phyloP scores from a whole-genome alignment of 2,888 invertebrate species.

The Xanthostigma xanthostigma region DNA sequence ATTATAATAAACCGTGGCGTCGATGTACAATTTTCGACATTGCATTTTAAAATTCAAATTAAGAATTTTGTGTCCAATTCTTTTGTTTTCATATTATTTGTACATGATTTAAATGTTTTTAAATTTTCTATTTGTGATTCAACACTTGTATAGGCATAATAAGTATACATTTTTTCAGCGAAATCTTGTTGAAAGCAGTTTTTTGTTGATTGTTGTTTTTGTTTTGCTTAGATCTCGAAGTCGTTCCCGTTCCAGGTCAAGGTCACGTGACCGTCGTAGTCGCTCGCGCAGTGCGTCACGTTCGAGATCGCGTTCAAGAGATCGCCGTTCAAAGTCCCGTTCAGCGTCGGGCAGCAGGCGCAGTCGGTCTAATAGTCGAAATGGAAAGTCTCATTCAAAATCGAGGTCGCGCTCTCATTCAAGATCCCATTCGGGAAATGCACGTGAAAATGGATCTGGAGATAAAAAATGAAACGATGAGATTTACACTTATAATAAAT shows the following conservation, averaged over 20 bases:
- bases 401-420: conserved; percentile 20
- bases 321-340: conserved; percentile 19
- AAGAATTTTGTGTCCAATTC: conserved; percentile 3
- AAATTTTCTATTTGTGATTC: no score
- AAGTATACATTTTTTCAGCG: conserved; percentile 8
- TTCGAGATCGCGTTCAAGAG: conserved; percentile 22
- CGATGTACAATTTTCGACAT: conserved; percentile 9
- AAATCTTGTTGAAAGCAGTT: conserved; percentile 9
- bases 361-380: conserved; percentile 22
- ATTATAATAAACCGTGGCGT: conserved; percentile 5
- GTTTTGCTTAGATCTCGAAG: conserved; percentile 22
- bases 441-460: background rate
- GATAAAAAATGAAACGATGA: background rate
- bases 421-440: conserved; percentile 12
- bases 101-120: background rate
- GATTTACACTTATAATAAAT: background rate
- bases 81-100: conserved; percentile 1
- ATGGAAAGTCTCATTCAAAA: conserved; percentile 1
- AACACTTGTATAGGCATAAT: background rate
- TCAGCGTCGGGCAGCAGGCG: conserved; percentile 15
- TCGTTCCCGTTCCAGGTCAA: conserved; percentile 21
- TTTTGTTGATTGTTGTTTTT: conserved; percentile 3
- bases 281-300: conserved; percentile 27
- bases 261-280: conserved; percentile 27
- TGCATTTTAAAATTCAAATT: conserved; percentile 4